These are phyloP conservation scores for Axis porcinus DNA, from an alignment of 2,113 vertebrate genomes.

Conservation along the genomic window DNA sequence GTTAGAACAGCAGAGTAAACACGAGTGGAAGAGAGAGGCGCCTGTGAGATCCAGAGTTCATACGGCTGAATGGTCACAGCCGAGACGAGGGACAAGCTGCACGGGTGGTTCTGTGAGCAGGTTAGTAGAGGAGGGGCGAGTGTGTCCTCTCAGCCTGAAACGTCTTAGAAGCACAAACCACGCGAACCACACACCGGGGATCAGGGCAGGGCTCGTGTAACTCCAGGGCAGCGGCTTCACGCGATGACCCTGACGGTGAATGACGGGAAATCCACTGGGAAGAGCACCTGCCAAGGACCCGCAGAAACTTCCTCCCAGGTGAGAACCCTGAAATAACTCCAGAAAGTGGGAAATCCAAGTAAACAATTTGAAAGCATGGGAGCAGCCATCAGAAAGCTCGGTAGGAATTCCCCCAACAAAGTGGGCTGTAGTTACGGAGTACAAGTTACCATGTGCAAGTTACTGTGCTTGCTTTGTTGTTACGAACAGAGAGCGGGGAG, in stretches of 20 bases:
- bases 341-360: background rate
- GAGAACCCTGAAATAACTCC: background rate
- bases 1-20: fast-evolving
- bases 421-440: background rate
- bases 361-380: background rate
- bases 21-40: background rate
- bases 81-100: fast-evolving
- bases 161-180: too few species aligned
- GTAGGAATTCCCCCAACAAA: fast-evolving
- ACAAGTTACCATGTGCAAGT: background rate
- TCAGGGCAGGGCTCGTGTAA: background rate
- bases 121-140: fast-evolving
- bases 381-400: background rate
- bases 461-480: background rate
- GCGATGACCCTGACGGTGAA: fast-evolving
- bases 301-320: background rate
- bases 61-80: fast-evolving
- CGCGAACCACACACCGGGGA: fast-evolving
- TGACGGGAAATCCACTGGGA: fast-evolving
- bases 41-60: fast-evolving
- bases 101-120: fast-evolving
- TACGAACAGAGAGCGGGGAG: background rate
- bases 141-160: fast-evolving
- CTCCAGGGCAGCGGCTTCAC: background rate
- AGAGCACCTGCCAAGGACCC: background rate